Percentiles rank a stretch among this genome's conserved stretches.
Conservation (phyloP, 2,113 vertebrate genomes). For the Epinephelus lanceolatus region DNA sequence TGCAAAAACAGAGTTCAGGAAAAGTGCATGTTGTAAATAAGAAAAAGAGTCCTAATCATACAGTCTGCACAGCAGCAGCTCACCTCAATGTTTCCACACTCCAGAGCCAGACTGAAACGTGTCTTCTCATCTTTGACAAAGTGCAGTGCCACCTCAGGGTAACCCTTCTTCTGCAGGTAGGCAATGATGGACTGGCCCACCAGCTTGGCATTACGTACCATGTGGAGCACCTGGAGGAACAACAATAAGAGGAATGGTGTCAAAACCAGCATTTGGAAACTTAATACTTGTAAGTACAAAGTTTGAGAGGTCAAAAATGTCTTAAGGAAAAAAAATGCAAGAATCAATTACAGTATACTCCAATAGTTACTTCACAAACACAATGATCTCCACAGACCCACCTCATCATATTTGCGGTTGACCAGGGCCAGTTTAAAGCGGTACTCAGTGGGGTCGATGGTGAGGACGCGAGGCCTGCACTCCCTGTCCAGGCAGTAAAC, state of each 20-base stretch:
- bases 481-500: slow-evolving; percentile 97
- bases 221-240: slow-evolving; percentile 92
- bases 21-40: neutral
- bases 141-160: slow-evolving; percentile 96
- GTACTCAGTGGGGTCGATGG: slow-evolving; percentile 97
- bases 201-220: slow-evolving; percentile 96
- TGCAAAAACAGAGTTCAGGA: neutral
- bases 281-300: neutral
- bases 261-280: neutral
- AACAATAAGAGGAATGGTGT: neutral
- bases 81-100: slow-evolving; percentile 96
- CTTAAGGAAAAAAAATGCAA: neutral
- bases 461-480: slow-evolving; percentile 93
- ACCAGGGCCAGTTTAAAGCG: slow-evolving; percentile 97
- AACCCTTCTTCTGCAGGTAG: slow-evolving; percentile 98
- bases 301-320: neutral
- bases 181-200: slow-evolving; percentile 99
- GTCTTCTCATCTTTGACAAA: slow-evolving; percentile 99
- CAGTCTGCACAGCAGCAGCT: slow-evolving; percentile 14
- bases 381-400: slow-evolving; percentile 45
- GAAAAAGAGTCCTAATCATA: neutral
- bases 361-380: too few species aligned
- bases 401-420: slow-evolving; percentile 98
- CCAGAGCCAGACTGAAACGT: slow-evolving; percentile 94
- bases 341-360: too few species aligned